Conservation (phyloP, 53 echinoderm and acorn worm genomes). For the Crossaster papposus region DNA sequence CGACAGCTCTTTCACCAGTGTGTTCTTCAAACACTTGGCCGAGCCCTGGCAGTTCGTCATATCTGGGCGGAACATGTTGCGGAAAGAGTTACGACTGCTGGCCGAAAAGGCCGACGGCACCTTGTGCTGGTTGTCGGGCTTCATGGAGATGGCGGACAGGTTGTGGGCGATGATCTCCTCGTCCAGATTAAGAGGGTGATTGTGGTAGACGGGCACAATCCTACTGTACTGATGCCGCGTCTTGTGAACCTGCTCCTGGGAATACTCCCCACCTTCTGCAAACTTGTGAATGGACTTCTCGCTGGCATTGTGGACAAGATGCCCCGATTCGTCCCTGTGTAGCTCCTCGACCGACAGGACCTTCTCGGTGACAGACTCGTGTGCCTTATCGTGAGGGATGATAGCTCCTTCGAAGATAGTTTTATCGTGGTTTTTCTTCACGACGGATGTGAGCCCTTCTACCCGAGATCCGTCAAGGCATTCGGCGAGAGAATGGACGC, state of each 20-base stretch:
- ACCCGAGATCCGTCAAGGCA: constrained; percentile 35
- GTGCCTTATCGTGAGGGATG: constrained; percentile 42
- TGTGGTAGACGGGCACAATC: constrained; percentile 80
- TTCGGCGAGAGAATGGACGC: constrained; percentile 36
- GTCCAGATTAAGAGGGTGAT: constrained; percentile 64
- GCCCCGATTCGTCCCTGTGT: constrained; percentile 49
- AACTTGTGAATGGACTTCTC: constrained; percentile 39
- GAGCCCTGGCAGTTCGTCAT: constrained; percentile 90
- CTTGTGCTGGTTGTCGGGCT: constrained; percentile 52
- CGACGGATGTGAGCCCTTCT: constrained; percentile 58
- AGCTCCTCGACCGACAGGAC: constrained; percentile 78
- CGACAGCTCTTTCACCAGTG: constrained; percentile 56
- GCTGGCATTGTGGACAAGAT: constrained; percentile 53
- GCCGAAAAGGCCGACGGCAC: constrained; percentile 61
- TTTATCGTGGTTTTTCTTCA: constrained; percentile 68
- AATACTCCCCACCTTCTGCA: constrained; percentile 57
- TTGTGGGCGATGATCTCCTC: constrained; percentile 74
- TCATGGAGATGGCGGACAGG: constrained; percentile 82
- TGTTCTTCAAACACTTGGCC: constrained; percentile 68
- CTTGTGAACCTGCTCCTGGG: background rate
- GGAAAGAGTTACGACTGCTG: constrained; percentile 84
- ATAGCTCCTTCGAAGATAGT: constrained; percentile 71
- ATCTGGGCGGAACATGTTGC: constrained; percentile 94
- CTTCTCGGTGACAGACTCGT: constrained; percentile 73
- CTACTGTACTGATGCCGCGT: constrained; percentile 48